phyloP scores from a whole-genome alignment of 2,113 vertebrate species.

The Actenoides hombroni region DNA sequence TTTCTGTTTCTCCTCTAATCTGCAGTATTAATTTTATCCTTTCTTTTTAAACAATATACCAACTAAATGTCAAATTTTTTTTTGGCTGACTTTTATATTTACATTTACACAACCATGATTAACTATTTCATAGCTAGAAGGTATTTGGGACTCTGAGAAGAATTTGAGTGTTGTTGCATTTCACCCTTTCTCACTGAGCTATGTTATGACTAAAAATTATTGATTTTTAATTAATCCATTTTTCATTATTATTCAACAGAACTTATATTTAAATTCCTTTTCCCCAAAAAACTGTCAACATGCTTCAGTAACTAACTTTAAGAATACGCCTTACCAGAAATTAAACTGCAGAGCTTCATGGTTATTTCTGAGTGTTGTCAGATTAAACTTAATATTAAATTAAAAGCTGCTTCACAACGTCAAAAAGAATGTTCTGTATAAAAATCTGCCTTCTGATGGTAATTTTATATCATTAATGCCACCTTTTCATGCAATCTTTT shows the following conservation, averaged over 20 bases:
- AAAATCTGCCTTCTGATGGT: slow-evolving; percentile 3
- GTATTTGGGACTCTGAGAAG: not conserved
- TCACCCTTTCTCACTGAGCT: not conserved
- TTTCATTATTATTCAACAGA: not conserved
- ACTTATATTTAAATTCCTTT: not conserved
- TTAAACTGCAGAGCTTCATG: not conserved
- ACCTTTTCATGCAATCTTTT: slow-evolving; percentile 17
- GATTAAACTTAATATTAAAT: slow-evolving; percentile 26
- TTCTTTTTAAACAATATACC: not conserved
- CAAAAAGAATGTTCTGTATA: slow-evolving; percentile 16
- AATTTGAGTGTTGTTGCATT: not conserved
- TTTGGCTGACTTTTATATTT: not conserved
- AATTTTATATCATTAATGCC: slow-evolving; percentile 50
- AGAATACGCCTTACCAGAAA: not conserved
- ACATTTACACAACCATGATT: not conserved
- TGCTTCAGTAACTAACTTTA: not conserved
- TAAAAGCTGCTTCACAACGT: slow-evolving; percentile 2
- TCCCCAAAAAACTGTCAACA: not conserved
- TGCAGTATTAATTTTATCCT: not conserved
- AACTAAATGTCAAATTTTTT: not conserved
- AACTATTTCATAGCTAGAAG: not conserved
- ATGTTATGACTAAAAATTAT: not conserved
- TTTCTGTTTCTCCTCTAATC: not conserved
- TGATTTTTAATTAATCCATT: not conserved
- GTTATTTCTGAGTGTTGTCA: slow-evolving; percentile 12